Evolutionary conservation across 2,113 vertebrate genomes (phyloP), one percentile per base, ranked within the genome.

Genomic region (Tyto alba): DNA sequence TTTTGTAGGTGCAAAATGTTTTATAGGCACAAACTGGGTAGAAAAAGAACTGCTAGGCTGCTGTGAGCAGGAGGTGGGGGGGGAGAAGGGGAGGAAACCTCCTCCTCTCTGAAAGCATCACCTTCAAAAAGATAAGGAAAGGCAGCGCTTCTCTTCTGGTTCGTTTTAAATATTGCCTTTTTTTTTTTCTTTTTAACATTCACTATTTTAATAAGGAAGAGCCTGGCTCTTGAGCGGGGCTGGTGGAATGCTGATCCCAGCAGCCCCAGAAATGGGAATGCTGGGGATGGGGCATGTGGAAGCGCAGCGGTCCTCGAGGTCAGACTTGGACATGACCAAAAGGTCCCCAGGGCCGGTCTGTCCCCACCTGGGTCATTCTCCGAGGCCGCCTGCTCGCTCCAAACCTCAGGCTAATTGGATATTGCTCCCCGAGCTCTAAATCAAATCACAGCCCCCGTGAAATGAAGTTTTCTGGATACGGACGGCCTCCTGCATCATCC

Each of bases 371-470:
- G 47, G 67, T 72, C 27, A 6, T 47, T 81, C 59, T 92, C 38
- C 5, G 30, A 76, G 57, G 76, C 92, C 3, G 13, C 55, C 68
- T 40, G 60, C 75, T 92, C n/a, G 2, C 92, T 96, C 34, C 85
- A 89, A 73, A 94, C 93, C 92, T 91, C 48, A 3, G 64, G 85
- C 95, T 97, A 96, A 98, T 97, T 95, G 93, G 78, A 94, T 94
- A 93, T 88, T 93, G 96, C 96, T 97, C 96, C 95, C 95, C 12
- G 50, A 93, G 95, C 91, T 93, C 87, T 96, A 97, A 97, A 98
- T 98, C 97, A 97, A 97, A 98, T 98, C 97, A 97, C 80, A 69
- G 90, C 90, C 96, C 87, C 96, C 95, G 77, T 60, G 83, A 96
- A 97, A 97, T 95, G 97, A 96, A 96, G 97, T 97, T 98, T 95